These are phyloP conservation scores for Fratercula arctica DNA, from an alignment of 2,797 vertebrate genomes.

Conservation along the genomic window DNA sequence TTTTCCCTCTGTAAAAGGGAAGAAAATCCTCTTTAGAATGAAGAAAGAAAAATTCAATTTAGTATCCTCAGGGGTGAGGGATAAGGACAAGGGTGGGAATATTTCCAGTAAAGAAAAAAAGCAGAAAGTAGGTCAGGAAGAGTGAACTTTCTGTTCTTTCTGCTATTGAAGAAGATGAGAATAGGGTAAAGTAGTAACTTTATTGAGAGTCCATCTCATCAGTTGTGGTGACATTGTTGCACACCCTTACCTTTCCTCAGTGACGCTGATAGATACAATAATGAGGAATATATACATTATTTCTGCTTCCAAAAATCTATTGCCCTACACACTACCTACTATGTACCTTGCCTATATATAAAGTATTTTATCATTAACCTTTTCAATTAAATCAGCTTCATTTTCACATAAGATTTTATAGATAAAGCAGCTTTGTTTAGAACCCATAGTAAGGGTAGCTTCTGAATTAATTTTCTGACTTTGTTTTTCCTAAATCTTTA, in stretches of 20 bases:
- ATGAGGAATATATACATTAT: neutral
- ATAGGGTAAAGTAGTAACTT: neutral
- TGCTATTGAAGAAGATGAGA: neutral
- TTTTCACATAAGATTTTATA: neutral
- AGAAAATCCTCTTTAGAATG: neutral
- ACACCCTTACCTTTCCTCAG: neutral
- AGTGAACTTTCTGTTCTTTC: slow-evolving; percentile 7
- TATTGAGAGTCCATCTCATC: neutral
- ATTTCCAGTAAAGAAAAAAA: neutral
- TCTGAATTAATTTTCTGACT: neutral
- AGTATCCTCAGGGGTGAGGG: neutral
- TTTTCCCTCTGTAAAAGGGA: neutral
- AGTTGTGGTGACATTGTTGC: neutral
- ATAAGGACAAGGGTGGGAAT: neutral
- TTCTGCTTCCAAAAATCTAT: neutral
- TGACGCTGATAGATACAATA: neutral
- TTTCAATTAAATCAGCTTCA: neutral
- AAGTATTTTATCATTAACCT: neutral
- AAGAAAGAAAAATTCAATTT: neutral
- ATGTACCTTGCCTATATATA: neutral
- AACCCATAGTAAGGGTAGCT: neutral
- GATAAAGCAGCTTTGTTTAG: neutral
- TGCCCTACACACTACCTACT: neutral
- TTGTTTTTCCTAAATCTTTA: neutral
- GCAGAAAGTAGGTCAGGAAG: neutral